Conservation (phyloP, 2,797 vertebrate genomes). For the Tolypeutes matacus region DNA sequence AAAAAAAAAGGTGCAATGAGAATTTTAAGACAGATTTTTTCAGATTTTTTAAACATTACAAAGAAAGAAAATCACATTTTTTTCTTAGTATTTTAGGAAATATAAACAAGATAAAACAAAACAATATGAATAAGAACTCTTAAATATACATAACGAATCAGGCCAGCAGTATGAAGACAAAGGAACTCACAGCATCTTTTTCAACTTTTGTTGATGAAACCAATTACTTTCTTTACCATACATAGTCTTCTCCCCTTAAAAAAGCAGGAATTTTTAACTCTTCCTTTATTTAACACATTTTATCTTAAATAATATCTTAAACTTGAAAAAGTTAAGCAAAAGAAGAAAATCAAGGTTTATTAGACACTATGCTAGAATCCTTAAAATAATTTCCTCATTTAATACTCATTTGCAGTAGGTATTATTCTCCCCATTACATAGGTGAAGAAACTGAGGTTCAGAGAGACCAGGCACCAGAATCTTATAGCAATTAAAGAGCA, state of each 20-base stretch:
- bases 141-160: background rate
- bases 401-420: background rate
- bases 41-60: background rate
- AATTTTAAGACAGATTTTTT: conserved; percentile 36
- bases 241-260: background rate
- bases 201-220: background rate
- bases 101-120: background rate
- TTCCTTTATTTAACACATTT: background rate
- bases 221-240: background rate
- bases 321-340: background rate
- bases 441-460: background rate
- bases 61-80: background rate
- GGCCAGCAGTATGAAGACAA: background rate
- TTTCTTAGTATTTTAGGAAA: conserved; percentile 2
- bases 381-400: background rate
- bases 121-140: background rate
- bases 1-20: background rate
- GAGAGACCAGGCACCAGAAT: background rate
- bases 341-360: background rate
- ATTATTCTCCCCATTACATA: background rate
- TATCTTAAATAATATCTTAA: background rate
- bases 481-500: background rate
- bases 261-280: background rate
- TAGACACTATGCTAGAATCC: background rate
- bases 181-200: background rate